phyloP scores from a whole-genome alignment of 92 coral and sea anemone species.

The Porites lobata region DNA sequence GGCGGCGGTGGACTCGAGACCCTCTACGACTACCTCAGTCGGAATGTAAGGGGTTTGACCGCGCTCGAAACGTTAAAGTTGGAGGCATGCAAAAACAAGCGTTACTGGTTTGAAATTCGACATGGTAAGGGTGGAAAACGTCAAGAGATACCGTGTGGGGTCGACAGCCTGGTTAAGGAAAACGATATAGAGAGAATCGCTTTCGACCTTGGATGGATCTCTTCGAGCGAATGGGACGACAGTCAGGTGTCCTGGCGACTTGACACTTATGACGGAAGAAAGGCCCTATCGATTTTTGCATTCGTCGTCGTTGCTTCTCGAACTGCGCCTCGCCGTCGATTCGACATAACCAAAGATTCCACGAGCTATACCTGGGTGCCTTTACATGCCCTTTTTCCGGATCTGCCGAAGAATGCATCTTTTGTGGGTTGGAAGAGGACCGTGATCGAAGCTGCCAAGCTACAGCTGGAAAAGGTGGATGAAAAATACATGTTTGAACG shows the following conservation, averaged over 20 bases:
- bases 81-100: background rate
- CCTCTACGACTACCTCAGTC: background rate
- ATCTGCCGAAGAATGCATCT: background rate
- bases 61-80: background rate
- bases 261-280: background rate
- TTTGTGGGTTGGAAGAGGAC: slow-evolving; percentile 14
- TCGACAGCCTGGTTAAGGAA: background rate
- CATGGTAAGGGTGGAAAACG: background rate
- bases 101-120: background rate
- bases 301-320: slow-evolving; percentile 9
- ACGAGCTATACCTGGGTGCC: slow-evolving; percentile 1
- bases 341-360: background rate
- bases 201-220: background rate
- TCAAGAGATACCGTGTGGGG: background rate
- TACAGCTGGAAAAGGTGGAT: background rate
- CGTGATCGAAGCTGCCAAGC: background rate
- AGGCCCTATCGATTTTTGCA: background rate
- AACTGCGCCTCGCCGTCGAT: background rate
- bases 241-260: background rate
- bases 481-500: slow-evolving; percentile 5
- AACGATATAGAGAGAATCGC: background rate
- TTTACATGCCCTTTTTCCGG: background rate
- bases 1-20: background rate
- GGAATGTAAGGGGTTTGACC: background rate
- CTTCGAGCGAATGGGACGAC: slow-evolving; percentile 1